A percentile compares a stretch with the other conserved stretches of the same genome.
phyloP scores from a whole-genome alignment of 2,797 vertebrate genomes.

The Urophycis tenuis region DNA sequence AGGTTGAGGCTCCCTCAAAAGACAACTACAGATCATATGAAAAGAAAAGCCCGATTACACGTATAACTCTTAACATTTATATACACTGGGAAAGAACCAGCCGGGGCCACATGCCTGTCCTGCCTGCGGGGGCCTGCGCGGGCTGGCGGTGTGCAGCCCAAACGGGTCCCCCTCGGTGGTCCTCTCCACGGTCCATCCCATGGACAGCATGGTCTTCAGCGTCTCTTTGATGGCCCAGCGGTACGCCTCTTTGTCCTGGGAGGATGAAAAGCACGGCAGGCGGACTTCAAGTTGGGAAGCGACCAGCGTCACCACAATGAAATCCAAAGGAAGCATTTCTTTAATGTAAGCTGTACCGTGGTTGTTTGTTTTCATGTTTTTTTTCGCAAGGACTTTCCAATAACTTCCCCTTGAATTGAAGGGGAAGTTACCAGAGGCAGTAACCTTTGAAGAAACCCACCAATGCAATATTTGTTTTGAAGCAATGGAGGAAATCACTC shows the following conservation, averaged over 20 bases:
- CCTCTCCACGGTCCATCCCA: constrained; percentile 89
- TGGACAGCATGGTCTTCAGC: constrained; percentile 87
- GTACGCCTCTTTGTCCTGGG: constrained; percentile 91
- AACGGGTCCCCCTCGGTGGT: constrained; percentile 82
- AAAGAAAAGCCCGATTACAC: neutral
- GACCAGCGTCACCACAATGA: neutral
- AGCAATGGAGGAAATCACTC: neutral
- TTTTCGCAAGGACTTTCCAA: neutral
- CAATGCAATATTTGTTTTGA: neutral
- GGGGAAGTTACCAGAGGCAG: neutral
- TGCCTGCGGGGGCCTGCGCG: constrained; percentile 82
- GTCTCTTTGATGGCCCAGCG: constrained; percentile 91
- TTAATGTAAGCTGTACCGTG: neutral
- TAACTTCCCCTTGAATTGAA: neutral
- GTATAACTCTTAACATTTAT: too few relatives aligned
- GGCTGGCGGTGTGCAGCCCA: constrained; percentile 68
- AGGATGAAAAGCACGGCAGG: neutral
- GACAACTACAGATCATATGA: constrained; percentile 72
- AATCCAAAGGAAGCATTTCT: neutral
- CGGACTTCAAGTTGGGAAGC: neutral
- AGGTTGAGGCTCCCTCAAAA: constrained; percentile 86
- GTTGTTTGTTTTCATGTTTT: neutral
- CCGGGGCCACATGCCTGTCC: constrained; percentile 73
- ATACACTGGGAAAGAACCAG: neutral
- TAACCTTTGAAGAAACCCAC: neutral